Base-by-base conservation (phyloP, 2,888 invertebrate genomes). In the Spatulosminthurus flaviceps region DNA sequence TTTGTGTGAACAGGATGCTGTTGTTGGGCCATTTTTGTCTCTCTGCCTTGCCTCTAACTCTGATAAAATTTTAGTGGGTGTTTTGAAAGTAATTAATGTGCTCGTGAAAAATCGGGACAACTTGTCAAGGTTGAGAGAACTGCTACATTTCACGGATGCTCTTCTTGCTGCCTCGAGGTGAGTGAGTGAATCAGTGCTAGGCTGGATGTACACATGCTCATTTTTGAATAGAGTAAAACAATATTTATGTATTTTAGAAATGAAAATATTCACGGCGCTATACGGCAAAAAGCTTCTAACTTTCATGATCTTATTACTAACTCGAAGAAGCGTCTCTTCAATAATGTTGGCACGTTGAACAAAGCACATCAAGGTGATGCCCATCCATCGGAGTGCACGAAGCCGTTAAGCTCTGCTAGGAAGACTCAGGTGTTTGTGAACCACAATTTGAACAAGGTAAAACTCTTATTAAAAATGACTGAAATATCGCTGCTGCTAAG, bases 91-190 rank as follows among this genome's bases (percentile, higher is more conserved):
- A 16, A 76, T 84, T 34, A 73, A 75, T 42, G 42, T 79, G 13
- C 76, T 84, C n/a, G 72, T 77, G 19, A 66, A 80, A 41, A 75
- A 80, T 61, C 66, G 73, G 21, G 80, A 80, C 28, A 84, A 84
- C 66, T 60, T 72, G n/a, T n/a, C 43, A 0, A 28, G 73, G 1
- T 60, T 84, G n/a, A 79, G 76, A 42, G 79, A 80, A 19, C 22
- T 82, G 0, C 60, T 75, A 16, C 80, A 82, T 69, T 81, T 84
- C n/a, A 71, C 79, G 28, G 81, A 81, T 66, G 82, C 82, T 21
- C 66, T 84, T n/a, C 24, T 60, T 21, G 76, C 71, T 51, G 73
- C 74, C n/a, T 42, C 69, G 0, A 51, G 42, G 81, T 81, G 64
- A 42, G 24, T 67, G 24, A 28, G 4, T 29, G 9, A 34, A 41